These are phyloP conservation scores for Kuschelorhynchus macadamiae DNA, from an alignment of 2,888 invertebrate genomes.

Conservation along the genomic window DNA sequence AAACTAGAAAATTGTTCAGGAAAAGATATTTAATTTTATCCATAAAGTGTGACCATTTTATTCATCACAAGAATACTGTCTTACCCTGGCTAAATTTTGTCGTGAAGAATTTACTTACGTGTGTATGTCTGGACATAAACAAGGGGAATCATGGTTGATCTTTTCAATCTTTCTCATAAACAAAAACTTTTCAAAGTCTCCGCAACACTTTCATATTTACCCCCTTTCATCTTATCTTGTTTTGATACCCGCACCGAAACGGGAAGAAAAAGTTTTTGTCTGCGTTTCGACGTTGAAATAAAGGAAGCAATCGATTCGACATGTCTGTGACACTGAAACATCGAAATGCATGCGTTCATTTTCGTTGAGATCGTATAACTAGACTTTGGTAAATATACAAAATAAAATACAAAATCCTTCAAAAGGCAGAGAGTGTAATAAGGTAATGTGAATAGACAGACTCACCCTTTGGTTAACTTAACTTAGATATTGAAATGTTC, in stretches of 20 bases:
- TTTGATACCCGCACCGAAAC: slow-evolving; percentile 22
- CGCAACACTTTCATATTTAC: slow-evolving; percentile 26
- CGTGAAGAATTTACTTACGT: too few species aligned
- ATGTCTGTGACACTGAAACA: slow-evolving; percentile 23
- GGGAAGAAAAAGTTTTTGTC: slow-evolving; percentile 20
- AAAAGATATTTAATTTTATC: too few species aligned
- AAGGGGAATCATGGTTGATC: slow-evolving; percentile 10
- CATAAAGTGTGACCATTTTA: too few species aligned
- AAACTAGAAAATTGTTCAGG: too few species aligned
- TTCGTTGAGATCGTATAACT: slow-evolving; percentile 5
- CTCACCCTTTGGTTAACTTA: too few species aligned
- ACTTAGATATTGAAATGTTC: too few species aligned
- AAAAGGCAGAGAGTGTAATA: too few species aligned
- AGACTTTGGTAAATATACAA: neutral
- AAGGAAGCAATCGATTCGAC: slow-evolving; percentile 30
- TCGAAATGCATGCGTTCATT: slow-evolving; percentile 6
- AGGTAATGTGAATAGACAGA: too few species aligned
- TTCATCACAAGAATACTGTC: too few species aligned
- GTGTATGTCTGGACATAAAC: slow-evolving; percentile 4
- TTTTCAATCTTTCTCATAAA: neutral
- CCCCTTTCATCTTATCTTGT: slow-evolving; percentile 21
- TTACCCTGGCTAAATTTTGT: too few species aligned
- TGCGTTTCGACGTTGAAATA: slow-evolving; percentile 18
- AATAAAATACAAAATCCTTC: too few species aligned
- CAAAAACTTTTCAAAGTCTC: slow-evolving; percentile 29